Conservation (phyloP, 2,888 invertebrate genomes). For the Mongoloraphidia duomilia region DNA sequence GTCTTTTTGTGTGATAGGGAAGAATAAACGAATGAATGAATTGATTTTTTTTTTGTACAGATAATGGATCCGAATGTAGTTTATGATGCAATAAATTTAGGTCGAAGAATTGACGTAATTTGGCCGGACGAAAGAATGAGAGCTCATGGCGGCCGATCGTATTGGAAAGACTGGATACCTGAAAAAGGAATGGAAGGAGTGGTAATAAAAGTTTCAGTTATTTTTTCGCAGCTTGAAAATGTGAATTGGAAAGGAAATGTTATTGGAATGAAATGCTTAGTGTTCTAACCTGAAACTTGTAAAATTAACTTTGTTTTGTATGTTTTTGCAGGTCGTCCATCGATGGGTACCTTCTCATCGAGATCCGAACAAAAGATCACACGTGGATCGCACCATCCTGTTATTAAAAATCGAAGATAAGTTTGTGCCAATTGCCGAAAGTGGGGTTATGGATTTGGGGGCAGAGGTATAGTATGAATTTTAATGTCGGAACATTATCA, state of each 20-base stretch:
- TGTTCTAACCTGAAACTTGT: not conserved
- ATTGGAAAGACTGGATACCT: constrained; percentile 86
- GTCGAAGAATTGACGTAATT: constrained; percentile 79
- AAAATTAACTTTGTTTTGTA: constrained; percentile 6
- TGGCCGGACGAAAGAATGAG: constrained; percentile 91
- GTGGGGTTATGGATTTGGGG: constrained; percentile 66
- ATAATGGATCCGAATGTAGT: constrained; percentile 55
- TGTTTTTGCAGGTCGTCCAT: constrained; percentile 58
- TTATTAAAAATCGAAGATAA: constrained; percentile 86
- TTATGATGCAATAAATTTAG: constrained; percentile 83
- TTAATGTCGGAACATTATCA: constrained; percentile 13
- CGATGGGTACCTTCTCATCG: constrained; percentile 89
- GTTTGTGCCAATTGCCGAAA: constrained; percentile 85
- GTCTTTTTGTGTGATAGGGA: constrained; percentile 9
- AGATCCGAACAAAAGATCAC: constrained; percentile 73
- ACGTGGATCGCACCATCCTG: constrained; percentile 82
- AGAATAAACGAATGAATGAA: constrained; percentile 25
- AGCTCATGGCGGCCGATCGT: constrained; percentile 69
- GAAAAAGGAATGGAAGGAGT: constrained; percentile 84
- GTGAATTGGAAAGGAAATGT: not conserved
- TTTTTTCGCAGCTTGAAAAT: constrained; percentile 3
- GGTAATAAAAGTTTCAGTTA: constrained; percentile 27
- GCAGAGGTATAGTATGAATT: constrained; percentile 38
- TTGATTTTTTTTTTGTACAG: constrained; percentile 21
- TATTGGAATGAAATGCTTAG: not conserved